Evolutionary conservation across 2,888 invertebrate genomes (phyloP), one percentile per base, ranked within the genome.

Genomic region (Pteria penguin): DNA sequence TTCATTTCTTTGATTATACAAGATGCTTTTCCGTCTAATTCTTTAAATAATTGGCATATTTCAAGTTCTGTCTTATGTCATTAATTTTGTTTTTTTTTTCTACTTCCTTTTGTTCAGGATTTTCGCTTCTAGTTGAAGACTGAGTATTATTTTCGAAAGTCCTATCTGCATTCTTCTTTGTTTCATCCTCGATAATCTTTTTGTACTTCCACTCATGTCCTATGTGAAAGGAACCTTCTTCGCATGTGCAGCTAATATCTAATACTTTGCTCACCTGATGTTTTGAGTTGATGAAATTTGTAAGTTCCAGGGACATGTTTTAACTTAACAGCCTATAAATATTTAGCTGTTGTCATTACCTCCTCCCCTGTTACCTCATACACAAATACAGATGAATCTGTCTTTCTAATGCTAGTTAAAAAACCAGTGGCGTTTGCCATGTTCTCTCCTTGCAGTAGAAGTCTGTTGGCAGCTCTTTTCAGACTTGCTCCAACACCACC

Each of bases 401-500:
- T n/a, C 55, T 61, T 52, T 29, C 33, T 14, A 26, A 71, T 24
- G 26, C 31, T 62, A n/a, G 45, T 22, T 29, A 63, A 45, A 57
- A 76, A 76, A 24, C 58, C 18, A n/a, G 11, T 22, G n/a, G 76
- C 73, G 66, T 72, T 52, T n/a, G 29, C 29, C 22, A 83, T 78
- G 63, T 76, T 80, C 27, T 31, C 11, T 18, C 81, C 78, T 70
- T 74, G 61, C 26, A 36, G 24, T 11, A 78, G 72, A n/a, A 52
- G 22, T n/a, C 54, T 26, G 68, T 82, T 75, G n/a, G 81, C 86
- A 71, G 87, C 84, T 83, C 89, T 72, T 72, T 89, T 89, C 54
- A 86, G 72, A 26, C 80, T 76, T 3, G 80, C 89, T 73, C 87
- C 89, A 33, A 91, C 78, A 31, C 89, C 89, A 85, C 87, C 88